Evolutionary conservation across 1,140 invertebrate species (phyloP).

Genomic region (Pseudomyrmex cubaensis): DNA sequence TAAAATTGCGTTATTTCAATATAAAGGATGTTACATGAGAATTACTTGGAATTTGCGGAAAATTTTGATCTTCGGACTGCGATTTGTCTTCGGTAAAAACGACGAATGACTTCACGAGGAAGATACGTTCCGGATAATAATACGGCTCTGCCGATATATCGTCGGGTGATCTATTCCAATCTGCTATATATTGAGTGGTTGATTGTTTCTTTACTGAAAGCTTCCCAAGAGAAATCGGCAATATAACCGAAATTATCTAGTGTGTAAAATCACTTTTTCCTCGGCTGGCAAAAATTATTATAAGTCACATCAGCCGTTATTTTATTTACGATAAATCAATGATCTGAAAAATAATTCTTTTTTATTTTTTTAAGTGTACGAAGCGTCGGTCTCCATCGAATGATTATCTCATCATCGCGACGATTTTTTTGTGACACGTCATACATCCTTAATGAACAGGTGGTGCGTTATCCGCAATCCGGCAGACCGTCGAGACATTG

Average conservation of each 20-base stretch:
- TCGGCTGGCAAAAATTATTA: too few species aligned
- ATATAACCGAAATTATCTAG: background rate
- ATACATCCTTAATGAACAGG: slow-evolving; percentile 36
- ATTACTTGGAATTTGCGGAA: too few species aligned
- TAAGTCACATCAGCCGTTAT: background rate
- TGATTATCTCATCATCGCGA: background rate
- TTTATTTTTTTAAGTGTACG: slow-evolving; percentile 17
- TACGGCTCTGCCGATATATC: slow-evolving; percentile 1
- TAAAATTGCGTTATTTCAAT: too few species aligned
- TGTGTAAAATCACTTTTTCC: background rate
- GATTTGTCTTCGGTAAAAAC: too few species aligned
- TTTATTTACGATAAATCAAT: background rate
- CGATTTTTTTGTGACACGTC: background rate
- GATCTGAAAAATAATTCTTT: too few species aligned
- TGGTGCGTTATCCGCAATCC: slow-evolving; percentile 21
- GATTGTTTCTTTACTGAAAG: slow-evolving; percentile 26
- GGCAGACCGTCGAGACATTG: slow-evolving; percentile 20
- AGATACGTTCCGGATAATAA: background rate
- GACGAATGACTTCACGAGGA: too few species aligned
- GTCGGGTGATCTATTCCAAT: slow-evolving; percentile 3
- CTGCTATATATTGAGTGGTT: background rate
- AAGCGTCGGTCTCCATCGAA: background rate
- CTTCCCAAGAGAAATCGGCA: background rate
- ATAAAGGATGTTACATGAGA: too few species aligned
- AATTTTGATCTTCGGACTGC: too few species aligned